Percentiles rank a stretch among this genome's conserved stretches.
Evolutionary conservation across 1,140 invertebrate species (phyloP).

Genomic region (Musca vetustissima): DNA sequence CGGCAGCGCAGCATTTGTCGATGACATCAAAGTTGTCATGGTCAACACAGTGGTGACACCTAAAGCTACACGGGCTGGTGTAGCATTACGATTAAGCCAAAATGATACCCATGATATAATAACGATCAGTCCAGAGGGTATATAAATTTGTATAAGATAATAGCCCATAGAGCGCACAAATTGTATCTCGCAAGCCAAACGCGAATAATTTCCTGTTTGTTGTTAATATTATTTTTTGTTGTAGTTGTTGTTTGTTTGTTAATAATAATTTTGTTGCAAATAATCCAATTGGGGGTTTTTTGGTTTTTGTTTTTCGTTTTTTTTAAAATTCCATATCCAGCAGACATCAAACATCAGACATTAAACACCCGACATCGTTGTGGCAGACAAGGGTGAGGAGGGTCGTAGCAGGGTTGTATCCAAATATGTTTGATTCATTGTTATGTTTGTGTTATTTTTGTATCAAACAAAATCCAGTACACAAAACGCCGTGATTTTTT

Average conservation of each 20-base stretch:
- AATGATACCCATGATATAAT: conserved; percentile 99
- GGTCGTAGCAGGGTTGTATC: too few relatives aligned
- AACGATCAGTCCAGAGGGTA: conserved; percentile 97
- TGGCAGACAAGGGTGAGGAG: too few relatives aligned
- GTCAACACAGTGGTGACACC: conserved; percentile 97
- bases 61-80: conserved; percentile 92
- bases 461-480: too few relatives aligned
- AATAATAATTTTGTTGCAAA: too few relatives aligned
- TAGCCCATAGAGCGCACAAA: conserved; percentile 98
- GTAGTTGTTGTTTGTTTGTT: too few relatives aligned
- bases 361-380: too few relatives aligned
- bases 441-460: too few relatives aligned
- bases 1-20: conserved; percentile 94
- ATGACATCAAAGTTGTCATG: conserved; percentile 98
- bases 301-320: neutral
- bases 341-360: too few relatives aligned
- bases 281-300: neutral
- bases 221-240: neutral
- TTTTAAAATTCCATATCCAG: neutral
- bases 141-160: conserved; percentile 99
- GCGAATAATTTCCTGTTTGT: conserved; percentile 90
- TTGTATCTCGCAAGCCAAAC: conserved; percentile 95
- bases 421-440: too few relatives aligned
- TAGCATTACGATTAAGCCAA: conserved; percentile 90
- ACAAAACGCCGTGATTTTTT: too few relatives aligned